Evolutionary conservation across 2,888 invertebrate species (phyloP).

Genomic region (Apotomis betuletana): DNA sequence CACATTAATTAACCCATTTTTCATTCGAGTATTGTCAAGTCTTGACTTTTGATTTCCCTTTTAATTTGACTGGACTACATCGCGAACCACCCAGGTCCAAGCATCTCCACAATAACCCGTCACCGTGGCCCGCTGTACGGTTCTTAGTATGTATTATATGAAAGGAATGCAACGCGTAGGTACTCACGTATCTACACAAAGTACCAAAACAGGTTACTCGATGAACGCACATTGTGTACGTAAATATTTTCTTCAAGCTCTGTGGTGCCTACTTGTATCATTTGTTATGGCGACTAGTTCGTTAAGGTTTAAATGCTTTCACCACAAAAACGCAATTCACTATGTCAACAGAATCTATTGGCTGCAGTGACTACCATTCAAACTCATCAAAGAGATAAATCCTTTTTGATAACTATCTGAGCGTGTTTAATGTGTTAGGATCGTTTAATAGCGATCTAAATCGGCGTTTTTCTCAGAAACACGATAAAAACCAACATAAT

Average conservation of each 20-base stretch:
- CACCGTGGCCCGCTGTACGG: slow-evolving; percentile 41
- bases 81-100: background rate
- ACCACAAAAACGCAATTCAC: slow-evolving; percentile 18
- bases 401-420: slow-evolving; percentile 32
- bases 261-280: slow-evolving; percentile 64
- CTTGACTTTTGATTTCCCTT: no score
- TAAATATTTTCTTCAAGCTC: slow-evolving; percentile 59
- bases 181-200: slow-evolving; percentile 66
- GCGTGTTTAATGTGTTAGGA: slow-evolving; percentile 24
- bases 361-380: slow-evolving; percentile 10
- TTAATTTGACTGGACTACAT: no score
- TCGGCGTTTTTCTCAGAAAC: slow-evolving; percentile 34
- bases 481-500: slow-evolving; percentile 25
- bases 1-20: no score
- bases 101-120: slow-evolving; percentile 4
- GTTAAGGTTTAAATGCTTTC: slow-evolving; percentile 24
- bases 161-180: slow-evolving; percentile 71
- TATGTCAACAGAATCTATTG: slow-evolving; percentile 25
- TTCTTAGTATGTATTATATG: slow-evolving; percentile 60
- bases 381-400: slow-evolving; percentile 28
- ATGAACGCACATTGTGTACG: slow-evolving; percentile 57
- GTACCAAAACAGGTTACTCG: slow-evolving; percentile 54
- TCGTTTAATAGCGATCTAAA: slow-evolving; percentile 24
- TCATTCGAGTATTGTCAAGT: no score
- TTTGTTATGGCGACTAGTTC: slow-evolving; percentile 51